Evolutionary conservation across 2,888 invertebrate species (phyloP), one percentile per base, ranked within the genome.

Genomic region (Leptinotarsa tumamoca): DNA sequence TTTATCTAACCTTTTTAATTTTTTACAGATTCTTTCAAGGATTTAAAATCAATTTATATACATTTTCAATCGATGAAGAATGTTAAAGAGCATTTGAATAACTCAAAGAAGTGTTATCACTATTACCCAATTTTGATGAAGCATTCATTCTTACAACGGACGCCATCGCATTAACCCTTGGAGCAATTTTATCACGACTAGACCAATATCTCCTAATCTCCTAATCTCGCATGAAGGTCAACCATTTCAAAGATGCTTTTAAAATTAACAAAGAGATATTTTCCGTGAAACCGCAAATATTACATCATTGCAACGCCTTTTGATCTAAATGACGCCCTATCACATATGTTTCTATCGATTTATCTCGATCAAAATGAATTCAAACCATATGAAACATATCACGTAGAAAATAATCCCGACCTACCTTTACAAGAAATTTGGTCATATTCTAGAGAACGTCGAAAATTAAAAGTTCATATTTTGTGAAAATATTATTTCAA

Each of bases 61-160:
- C 21, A 21, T 21, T 21, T 21, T 21, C 21, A 21, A 21, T 21
- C 1, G 21, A 21, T 21, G 21, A 21, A 21, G 21, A 21, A 21
- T 21, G 21, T 21, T 2, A 21, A 21, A 21, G 21, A 21, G 21
- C 21, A 21, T 21, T 21, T 21, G 21, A 21, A 21, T 21, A 21
- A 21, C 21, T 21, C 21, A 21, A 21, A 21, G 23, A 23, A 23
- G 3, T 23, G 23, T 23, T 23, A 23, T 23, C 23, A 23, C 23
- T 0, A 23, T 23, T 23, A 23, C 73, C 72, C 5, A 69, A 77
- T 23, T 75, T 77, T 23, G 49, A 50, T 18, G 68, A 74, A 77
- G 56, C 63, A 43, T 74, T 75, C 52, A 61, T 71, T 1, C 23
- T 74, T 58, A 71, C 71, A 3, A 75, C 77, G 23, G 75, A 72